These are phyloP conservation scores for Scelioninae gen. 1 DNA, from an alignment of 2,888 invertebrate genomes.

Conservation along the genomic window DNA sequence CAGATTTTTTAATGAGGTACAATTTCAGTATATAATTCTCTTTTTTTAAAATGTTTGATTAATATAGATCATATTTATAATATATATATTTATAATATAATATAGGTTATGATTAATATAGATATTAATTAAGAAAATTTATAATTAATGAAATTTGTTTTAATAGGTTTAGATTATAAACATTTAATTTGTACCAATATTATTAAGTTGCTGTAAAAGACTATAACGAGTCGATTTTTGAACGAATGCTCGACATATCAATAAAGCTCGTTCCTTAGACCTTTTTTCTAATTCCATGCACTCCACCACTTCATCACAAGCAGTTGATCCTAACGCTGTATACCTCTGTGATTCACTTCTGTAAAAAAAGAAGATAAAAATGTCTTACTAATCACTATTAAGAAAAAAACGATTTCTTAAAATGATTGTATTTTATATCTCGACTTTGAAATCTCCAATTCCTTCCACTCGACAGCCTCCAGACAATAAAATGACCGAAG, in stretches of 20 bases:
- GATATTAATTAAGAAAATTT: too few relatives aligned
- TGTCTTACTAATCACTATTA: conserved; percentile 78
- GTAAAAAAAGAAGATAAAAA: conserved; percentile 37
- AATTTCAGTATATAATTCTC: too few relatives aligned
- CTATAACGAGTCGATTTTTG: conserved; percentile 89
- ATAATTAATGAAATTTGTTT: too few relatives aligned
- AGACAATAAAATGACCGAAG: conserved; percentile 24
- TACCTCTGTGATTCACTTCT: conserved; percentile 87
- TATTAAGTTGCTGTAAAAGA: conserved; percentile 91
- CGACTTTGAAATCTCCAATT: conserved; percentile 10
- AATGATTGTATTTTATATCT: conserved; percentile 13
- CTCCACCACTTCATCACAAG: conserved; percentile 86
- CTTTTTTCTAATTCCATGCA: conserved; percentile 88
- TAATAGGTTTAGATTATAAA: not conserved
- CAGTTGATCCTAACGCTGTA: conserved; percentile 87
- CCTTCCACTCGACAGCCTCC: conserved; percentile 12
- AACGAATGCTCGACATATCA: conserved; percentile 88
- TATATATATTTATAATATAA: too few relatives aligned
- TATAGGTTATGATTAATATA: too few relatives aligned
- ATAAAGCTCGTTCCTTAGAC: conserved; percentile 88
- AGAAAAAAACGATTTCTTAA: conserved; percentile 18
- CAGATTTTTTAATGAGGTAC: too few relatives aligned
- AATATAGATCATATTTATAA: too few relatives aligned
- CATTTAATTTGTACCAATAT: conserved; percentile 86
- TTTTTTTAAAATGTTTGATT: too few relatives aligned